Conservation (phyloP, 1,140 invertebrate species). For the Scaptomyza montana region DNA sequence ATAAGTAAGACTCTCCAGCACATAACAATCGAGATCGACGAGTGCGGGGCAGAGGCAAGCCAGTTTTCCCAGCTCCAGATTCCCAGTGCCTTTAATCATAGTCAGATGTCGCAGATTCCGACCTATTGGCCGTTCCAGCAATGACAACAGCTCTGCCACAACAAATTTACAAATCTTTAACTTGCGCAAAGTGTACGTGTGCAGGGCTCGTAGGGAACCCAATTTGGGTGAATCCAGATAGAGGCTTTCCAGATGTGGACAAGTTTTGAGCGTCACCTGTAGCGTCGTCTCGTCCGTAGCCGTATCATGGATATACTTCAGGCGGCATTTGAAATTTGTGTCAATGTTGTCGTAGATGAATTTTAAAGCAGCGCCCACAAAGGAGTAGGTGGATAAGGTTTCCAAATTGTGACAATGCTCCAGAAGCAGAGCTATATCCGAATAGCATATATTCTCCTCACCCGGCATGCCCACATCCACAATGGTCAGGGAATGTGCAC, state of each 20-base stretch:
- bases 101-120: constrained; percentile 86
- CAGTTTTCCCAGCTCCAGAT: constrained; percentile 86
- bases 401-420: constrained; percentile 86
- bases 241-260: constrained; percentile 86
- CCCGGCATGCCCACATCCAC: constrained; percentile 88
- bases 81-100: constrained; percentile 85
- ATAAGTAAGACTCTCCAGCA: constrained; percentile 86
- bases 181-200: constrained; percentile 84
- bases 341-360: constrained; percentile 85
- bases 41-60: constrained; percentile 85
- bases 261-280: constrained; percentile 85
- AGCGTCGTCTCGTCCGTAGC: constrained; percentile 85
- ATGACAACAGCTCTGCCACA: constrained; percentile 86
- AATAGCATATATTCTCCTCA: constrained; percentile 87
- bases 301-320: constrained; percentile 87
- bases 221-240: constrained; percentile 86
- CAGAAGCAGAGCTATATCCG: constrained; percentile 86
- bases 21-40: constrained; percentile 86
- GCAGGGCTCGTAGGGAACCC: constrained; percentile 85
- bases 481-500: constrained; percentile 85
- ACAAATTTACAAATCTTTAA: constrained; percentile 87
- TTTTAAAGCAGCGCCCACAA: constrained; percentile 86
- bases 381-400: constrained; percentile 87
- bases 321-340: constrained; percentile 85
- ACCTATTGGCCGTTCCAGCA: constrained; percentile 85